A percentile compares a stretch with the other conserved stretches of the same genome.
These are phyloP conservation scores for Busseola fusca DNA, from an alignment of 2,888 invertebrate species.

Conservation along the genomic window DNA sequence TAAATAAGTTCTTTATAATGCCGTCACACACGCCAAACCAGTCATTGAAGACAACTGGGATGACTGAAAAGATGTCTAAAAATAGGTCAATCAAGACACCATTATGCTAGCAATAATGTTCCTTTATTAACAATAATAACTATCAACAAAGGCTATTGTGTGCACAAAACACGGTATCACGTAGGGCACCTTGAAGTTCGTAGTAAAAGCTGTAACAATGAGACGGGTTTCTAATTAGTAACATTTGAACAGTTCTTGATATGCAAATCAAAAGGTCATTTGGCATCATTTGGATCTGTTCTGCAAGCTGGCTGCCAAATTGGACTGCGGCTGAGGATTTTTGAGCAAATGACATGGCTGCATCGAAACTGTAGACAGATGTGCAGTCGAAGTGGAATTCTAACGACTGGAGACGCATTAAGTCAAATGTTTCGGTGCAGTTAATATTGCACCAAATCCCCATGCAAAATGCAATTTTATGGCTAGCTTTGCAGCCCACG, in stretches of 20 bases:
- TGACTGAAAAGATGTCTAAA: conserved; percentile 8
- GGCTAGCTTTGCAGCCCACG: not conserved
- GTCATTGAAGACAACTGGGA: conserved; percentile 2
- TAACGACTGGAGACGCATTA: not conserved
- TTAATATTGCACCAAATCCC: not conserved
- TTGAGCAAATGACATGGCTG: not conserved
- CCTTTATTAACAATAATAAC: conserved; percentile 14
- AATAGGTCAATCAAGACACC: conserved; percentile 38
- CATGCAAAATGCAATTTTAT: not conserved
- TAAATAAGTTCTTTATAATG: not conserved
- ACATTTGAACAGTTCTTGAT: conserved; percentile 5
- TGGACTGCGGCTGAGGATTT: not conserved
- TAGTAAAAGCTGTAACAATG: not conserved
- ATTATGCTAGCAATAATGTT: conserved; percentile 21
- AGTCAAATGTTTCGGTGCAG: not conserved
- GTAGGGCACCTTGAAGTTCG: not conserved
- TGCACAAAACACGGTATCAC: not conserved
- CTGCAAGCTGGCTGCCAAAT: not conserved
- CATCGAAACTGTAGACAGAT: not conserved
- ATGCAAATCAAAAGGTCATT: conserved; percentile 18
- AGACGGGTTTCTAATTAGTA: conserved; percentile 6
- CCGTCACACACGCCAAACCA: conserved; percentile 3
- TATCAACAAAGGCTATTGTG: conserved; percentile 38
- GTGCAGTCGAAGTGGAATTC: not conserved
- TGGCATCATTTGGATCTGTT: not conserved